Conservation (phyloP, 2,797 vertebrate species). For the Acipenser ruthenus region DNA sequence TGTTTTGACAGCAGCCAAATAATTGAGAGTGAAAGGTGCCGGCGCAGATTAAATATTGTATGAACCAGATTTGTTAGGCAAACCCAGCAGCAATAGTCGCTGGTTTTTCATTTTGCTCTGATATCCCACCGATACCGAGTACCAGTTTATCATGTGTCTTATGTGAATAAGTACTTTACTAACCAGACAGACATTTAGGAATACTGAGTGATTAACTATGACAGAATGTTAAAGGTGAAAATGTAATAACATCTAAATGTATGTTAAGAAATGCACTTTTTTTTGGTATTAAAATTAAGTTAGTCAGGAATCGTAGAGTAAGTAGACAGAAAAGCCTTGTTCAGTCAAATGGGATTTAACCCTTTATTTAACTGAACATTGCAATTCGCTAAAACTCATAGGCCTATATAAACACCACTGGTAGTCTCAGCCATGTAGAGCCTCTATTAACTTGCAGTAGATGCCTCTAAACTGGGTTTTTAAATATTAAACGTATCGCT, state of each 20-base stretch:
- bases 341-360: no score
- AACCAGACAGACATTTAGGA: slow-evolving; percentile 45
- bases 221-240: slow-evolving; percentile 31
- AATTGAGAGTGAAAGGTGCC: slow-evolving; percentile 99
- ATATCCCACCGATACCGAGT: slow-evolving; percentile 74
- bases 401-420: no score
- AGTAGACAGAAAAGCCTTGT: no score
- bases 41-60: slow-evolving; percentile 78
- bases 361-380: no score
- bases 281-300: neutral
- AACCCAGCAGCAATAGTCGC: slow-evolving; percentile 76
- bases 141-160: slow-evolving; percentile 81
- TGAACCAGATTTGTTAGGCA: slow-evolving; percentile 75
- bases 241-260: no score
- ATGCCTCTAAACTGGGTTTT: no score
- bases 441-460: no score
- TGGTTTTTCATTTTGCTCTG: slow-evolving; percentile 68
- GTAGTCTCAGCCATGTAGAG: no score
- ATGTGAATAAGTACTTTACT: slow-evolving; percentile 53
- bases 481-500: no score
- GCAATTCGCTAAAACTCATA: no score
- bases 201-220: slow-evolving; percentile 60
- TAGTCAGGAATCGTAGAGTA: no score
- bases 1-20: slow-evolving; percentile 98
- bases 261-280: slow-evolving; percentile 13